Percentiles rank a stretch among this genome's conserved stretches.
phyloP scores from a whole-genome alignment of 2,888 invertebrate species.

The Drosophila meridionalis region DNA sequence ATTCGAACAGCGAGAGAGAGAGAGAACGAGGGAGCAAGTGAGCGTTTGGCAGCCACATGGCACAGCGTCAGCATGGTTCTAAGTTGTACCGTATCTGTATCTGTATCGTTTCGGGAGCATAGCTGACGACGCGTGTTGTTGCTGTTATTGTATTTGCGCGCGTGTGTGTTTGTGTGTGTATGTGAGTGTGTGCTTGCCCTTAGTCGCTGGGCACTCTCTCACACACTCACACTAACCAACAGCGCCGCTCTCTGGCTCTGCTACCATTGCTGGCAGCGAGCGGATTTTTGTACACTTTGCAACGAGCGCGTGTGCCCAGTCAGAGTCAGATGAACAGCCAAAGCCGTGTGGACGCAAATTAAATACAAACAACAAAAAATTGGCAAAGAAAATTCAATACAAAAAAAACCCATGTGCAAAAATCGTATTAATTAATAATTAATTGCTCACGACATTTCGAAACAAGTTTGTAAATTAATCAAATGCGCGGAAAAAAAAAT shows the following conservation, averaged over 20 bases:
- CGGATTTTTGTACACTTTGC: constrained; percentile 63
- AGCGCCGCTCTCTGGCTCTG: constrained; percentile 22
- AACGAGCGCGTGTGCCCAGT: constrained; percentile 64
- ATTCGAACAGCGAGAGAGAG: constrained; percentile 13
- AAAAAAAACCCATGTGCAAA: constrained; percentile 32
- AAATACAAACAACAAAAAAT: constrained; percentile 42
- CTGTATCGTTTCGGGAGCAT: constrained; percentile 30
- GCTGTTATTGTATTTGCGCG: constrained; percentile 13
- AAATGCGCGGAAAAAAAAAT: neutral
- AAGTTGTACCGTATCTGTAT: constrained; percentile 33
- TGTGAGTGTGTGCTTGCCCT: constrained; percentile 47
- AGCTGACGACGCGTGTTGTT: constrained; percentile 8
- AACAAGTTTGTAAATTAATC: constrained; percentile 26
- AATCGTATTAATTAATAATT: constrained; percentile 34
- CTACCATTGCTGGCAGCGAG: constrained; percentile 42
- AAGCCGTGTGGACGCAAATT: constrained; percentile 55
- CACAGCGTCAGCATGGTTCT: constrained; percentile 39
- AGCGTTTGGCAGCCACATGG: constrained; percentile 38
- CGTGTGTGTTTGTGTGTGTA: neutral
- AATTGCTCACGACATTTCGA: constrained; percentile 31
- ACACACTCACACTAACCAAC: neutral
- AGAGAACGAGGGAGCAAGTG: constrained; percentile 13
- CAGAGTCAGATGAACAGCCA: constrained; percentile 65
- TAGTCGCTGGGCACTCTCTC: constrained; percentile 42
- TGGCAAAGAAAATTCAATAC: constrained; percentile 31